Percentiles rank a stretch among this genome's conserved stretches.
These are phyloP conservation scores for Phylloscopus trochilus DNA, from an alignment of 2,113 vertebrate genomes.

Conservation along the genomic window DNA sequence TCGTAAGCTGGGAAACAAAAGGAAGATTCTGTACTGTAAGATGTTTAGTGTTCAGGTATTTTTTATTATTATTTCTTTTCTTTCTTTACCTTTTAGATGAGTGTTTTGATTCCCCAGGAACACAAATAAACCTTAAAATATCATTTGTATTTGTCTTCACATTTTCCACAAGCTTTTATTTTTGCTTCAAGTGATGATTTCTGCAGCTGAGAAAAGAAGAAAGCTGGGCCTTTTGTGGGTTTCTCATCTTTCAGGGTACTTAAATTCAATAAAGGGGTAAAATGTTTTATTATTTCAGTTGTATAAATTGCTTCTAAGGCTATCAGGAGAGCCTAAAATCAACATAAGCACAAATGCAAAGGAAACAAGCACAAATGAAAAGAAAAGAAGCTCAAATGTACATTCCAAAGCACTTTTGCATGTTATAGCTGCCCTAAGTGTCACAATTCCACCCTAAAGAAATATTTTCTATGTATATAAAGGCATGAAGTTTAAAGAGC, in stretches of 20 bases:
- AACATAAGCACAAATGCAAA: neutral
- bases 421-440: neutral
- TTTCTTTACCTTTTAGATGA: neutral
- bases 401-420: neutral
- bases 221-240: neutral
- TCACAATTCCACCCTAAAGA: neutral
- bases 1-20: neutral
- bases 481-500: neutral
- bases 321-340: neutral
- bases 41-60: neutral
- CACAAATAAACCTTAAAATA: neutral
- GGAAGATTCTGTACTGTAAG: neutral
- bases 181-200: neutral
- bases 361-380: neutral
- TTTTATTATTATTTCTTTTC: neutral
- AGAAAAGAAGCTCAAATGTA: neutral
- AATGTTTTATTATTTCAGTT: neutral
- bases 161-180: conserved; percentile 7
- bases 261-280: neutral
- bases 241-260: neutral
- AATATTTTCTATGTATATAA: neutral
- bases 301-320: neutral
- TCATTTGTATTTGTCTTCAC: neutral
- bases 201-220: neutral
- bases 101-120: neutral